These are phyloP conservation scores for Rhinoptilus africanus DNA, from an alignment of 2,113 vertebrate species.

Conservation along the genomic window DNA sequence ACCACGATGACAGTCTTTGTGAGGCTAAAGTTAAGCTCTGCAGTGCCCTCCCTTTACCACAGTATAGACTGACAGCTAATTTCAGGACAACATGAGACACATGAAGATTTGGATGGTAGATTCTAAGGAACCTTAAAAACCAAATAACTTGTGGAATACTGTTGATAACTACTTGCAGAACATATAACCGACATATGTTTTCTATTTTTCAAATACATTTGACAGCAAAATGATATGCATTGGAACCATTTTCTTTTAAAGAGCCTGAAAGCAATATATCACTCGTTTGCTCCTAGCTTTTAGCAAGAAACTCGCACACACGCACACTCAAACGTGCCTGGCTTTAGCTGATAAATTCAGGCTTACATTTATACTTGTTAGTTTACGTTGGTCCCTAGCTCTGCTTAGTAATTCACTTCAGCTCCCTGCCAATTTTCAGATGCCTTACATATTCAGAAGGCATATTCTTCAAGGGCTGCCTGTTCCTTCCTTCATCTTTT, in stretches of 20 bases:
- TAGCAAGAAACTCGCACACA: not conserved
- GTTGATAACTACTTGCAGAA: not conserved
- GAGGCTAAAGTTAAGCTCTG: not conserved
- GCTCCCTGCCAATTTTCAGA: not conserved
- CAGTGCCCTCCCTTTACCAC: not conserved
- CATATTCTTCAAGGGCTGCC: not conserved
- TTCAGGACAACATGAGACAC: not conserved
- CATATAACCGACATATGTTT: not conserved
- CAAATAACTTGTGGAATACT: not conserved
- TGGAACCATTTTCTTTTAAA: not conserved
- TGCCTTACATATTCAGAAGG: not conserved
- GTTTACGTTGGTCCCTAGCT: not conserved
- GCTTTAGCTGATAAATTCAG: slow-evolving; percentile 28
- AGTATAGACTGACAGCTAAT: not conserved
- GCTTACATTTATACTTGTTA: not conserved
- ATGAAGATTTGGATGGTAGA: not conserved
- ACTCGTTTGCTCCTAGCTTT: not conserved
- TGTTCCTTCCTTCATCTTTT: not conserved
- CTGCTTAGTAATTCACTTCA: not conserved
- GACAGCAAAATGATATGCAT: not conserved
- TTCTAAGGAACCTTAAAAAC: not conserved
- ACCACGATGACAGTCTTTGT: not conserved
- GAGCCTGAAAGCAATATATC: not conserved
- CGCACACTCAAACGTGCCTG: not conserved
- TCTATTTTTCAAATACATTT: not conserved